phyloP scores from a whole-genome alignment of 1,140 invertebrate genomes.

The Pogonomyrmex barbatus region DNA sequence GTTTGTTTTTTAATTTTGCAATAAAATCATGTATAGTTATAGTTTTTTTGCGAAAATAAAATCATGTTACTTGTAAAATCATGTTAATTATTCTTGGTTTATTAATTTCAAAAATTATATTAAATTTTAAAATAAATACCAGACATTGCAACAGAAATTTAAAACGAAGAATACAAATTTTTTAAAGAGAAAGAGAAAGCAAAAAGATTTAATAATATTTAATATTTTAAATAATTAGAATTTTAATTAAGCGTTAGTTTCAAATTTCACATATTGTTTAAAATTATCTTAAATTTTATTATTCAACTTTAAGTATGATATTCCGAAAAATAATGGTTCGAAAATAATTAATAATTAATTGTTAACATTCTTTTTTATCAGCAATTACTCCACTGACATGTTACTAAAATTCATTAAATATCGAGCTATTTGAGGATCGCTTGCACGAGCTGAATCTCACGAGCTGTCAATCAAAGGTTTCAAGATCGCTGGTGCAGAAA shows the following conservation, averaged over 20 bases:
- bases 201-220: background rate
- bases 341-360: background rate
- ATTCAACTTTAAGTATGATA: background rate
- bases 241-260: background rate
- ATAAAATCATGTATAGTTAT: background rate
- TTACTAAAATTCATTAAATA: conserved; percentile 16
- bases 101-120: background rate
- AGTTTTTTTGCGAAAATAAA: background rate
- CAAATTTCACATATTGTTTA: background rate
- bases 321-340: background rate
- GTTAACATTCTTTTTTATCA: background rate
- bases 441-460: background rate
- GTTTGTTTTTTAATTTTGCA: background rate
- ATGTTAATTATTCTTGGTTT: background rate
- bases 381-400: background rate
- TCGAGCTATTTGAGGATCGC: background rate
- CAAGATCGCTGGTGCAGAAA: conserved; percentile 21
- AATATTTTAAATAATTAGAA: background rate
- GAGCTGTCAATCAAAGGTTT: conserved; percentile 2
- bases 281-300: background rate
- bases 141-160: background rate
- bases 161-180: background rate
- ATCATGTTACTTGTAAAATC: background rate
- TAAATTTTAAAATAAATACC: background rate
- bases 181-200: background rate